A percentile compares a stretch with the other conserved stretches of the same genome.
phyloP scores from a whole-genome alignment of 92 coral and sea anemone genomes.

The Metridium senile region DNA sequence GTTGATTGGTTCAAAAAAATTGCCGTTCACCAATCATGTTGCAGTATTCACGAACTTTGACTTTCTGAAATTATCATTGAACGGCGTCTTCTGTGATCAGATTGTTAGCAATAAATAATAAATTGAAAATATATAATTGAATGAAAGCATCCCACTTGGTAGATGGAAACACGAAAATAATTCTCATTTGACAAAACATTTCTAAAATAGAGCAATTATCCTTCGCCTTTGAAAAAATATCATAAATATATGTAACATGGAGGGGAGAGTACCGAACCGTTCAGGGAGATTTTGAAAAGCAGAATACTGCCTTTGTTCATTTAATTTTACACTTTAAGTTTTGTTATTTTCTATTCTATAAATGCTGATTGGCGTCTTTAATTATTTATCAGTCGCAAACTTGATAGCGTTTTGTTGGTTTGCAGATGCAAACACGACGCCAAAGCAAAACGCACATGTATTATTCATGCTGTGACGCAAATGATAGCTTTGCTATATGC shows the following conservation, averaged over 20 bases:
- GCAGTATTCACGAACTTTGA: not conserved
- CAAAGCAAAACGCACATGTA: constrained; percentile 9
- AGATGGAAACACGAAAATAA: too few relatives aligned
- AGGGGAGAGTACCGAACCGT: too few relatives aligned
- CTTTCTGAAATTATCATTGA: not conserved
- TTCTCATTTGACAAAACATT: too few relatives aligned
- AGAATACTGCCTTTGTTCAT: not conserved
- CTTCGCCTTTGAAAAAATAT: too few relatives aligned
- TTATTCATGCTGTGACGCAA: not conserved
- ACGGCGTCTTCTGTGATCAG: not conserved
- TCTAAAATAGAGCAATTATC: too few relatives aligned
- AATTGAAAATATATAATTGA: not conserved
- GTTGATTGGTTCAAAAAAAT: not conserved
- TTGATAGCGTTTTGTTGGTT: not conserved
- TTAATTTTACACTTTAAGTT: not conserved
- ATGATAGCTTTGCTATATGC: not conserved
- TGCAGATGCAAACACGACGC: not conserved
- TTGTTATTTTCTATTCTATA: not conserved
- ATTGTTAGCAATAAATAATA: not conserved
- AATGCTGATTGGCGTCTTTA: not conserved
- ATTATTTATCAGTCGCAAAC: not conserved
- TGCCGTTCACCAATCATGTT: not conserved
- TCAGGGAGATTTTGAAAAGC: too few relatives aligned
- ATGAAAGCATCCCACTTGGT: too few relatives aligned
- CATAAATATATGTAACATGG: too few relatives aligned